These are phyloP conservation scores for Ceuthmochares aereus DNA, from an alignment of 2,113 vertebrate genomes.

Conservation along the genomic window DNA sequence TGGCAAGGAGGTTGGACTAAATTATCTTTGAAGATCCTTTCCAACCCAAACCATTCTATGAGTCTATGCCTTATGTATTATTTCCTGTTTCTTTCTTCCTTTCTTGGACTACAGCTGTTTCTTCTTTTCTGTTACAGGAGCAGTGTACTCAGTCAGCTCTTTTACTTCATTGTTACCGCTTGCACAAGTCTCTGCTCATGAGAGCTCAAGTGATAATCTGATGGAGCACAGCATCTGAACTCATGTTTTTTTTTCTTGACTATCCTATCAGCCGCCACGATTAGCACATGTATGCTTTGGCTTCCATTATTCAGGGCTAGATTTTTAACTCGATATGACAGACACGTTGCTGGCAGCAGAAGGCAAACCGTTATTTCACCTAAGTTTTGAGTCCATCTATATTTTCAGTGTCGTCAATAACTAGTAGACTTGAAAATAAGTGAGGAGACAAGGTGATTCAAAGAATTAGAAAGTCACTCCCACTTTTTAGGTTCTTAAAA, in stretches of 20 bases:
- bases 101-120: neutral
- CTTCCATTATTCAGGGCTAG: neutral
- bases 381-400: neutral
- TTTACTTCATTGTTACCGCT: conserved; percentile 53
- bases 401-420: neutral
- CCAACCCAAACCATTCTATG: neutral
- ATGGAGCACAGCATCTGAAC: neutral
- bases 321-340: neutral
- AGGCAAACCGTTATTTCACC: neutral
- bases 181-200: neutral
- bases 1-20: neutral
- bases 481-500: neutral
- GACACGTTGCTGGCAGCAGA: neutral
- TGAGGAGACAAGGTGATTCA: neutral
- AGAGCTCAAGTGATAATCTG: neutral
- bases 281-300: neutral
- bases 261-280: neutral
- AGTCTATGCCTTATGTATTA: fast-evolving
- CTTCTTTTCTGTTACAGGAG: neutral
- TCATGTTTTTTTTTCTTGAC: conserved; percentile 29
- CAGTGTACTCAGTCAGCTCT: neutral
- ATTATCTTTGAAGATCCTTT: neutral
- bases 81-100: neutral
- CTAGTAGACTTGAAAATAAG: neutral
- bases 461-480: neutral